These are phyloP conservation scores for Oikopleura vanhoeffeni DNA, from an alignment of 23 tunicate genomes.

Conservation along the genomic window DNA sequence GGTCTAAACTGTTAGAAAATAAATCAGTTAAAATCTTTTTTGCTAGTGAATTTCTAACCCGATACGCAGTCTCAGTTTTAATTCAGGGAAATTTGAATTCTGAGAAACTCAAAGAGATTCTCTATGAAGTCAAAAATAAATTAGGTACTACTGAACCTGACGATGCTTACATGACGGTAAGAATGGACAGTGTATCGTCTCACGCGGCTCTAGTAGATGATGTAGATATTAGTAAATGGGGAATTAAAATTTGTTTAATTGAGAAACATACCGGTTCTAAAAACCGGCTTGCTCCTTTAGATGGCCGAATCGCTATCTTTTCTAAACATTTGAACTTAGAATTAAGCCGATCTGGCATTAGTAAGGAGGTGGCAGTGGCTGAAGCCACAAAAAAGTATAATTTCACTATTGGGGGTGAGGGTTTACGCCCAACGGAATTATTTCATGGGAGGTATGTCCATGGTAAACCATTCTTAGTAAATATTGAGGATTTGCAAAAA, in stretches of 20 bases:
- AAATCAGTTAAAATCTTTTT: neutral
- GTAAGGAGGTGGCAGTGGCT: neutral
- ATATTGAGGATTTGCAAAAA: neutral
- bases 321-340: neutral
- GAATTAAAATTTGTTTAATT: neutral
- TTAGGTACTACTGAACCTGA: neutral
- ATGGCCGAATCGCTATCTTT: neutral
- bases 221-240: neutral
- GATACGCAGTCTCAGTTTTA: neutral
- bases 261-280: neutral
- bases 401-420: neutral
- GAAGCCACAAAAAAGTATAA: neutral
- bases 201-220: neutral
- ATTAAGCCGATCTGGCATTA: neutral
- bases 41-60: neutral
- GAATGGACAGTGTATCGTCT: neutral
- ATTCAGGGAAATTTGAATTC: neutral
- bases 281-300: neutral
- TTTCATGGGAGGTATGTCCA: neutral
- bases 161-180: neutral
- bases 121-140: neutral
- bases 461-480: neutral
- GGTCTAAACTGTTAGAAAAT: neutral
- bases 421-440: neutral
- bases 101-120: neutral